Evolutionary conservation across 2,113 vertebrate genomes (phyloP).

Genomic region (Corythaeola cristata): DNA sequence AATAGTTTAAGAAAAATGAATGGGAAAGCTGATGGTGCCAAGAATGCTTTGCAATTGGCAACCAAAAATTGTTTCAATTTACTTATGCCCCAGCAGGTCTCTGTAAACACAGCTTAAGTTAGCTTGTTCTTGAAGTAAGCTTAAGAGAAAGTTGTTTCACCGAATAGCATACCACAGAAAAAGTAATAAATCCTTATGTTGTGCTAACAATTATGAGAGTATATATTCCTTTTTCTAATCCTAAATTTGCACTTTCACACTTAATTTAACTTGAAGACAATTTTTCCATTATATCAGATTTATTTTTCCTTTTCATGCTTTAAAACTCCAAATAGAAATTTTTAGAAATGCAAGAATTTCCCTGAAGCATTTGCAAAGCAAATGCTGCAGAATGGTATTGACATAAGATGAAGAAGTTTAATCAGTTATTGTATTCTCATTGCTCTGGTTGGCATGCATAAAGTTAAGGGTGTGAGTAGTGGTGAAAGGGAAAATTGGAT

Average conservation of each 20-base stretch:
- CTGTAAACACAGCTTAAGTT: not conserved
- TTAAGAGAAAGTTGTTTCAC: not conserved
- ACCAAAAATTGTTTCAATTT: not conserved
- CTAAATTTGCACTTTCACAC: not conserved
- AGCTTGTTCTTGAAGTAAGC: not conserved
- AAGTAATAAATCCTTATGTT: not conserved
- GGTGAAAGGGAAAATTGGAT: not conserved
- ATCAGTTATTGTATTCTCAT: not conserved
- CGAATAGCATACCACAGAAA: not conserved
- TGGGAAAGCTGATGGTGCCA: not conserved
- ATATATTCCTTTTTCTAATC: not conserved
- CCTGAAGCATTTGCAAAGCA: not conserved
- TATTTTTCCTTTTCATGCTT: not conserved
- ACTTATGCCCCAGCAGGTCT: not conserved
- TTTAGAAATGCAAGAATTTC: not conserved
- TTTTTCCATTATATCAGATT: not conserved
- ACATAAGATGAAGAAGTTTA: not conserved
- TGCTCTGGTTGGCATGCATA: not conserved
- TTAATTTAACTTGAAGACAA: not conserved
- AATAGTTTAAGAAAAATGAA: not conserved
- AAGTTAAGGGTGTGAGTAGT: not conserved
- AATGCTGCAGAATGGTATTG: not conserved
- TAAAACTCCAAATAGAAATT: not conserved
- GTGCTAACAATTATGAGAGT: not conserved
- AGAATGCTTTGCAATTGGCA: not conserved